phyloP scores from a whole-genome alignment of 2,113 vertebrate genomes.

The Haemorhous mexicanus region DNA sequence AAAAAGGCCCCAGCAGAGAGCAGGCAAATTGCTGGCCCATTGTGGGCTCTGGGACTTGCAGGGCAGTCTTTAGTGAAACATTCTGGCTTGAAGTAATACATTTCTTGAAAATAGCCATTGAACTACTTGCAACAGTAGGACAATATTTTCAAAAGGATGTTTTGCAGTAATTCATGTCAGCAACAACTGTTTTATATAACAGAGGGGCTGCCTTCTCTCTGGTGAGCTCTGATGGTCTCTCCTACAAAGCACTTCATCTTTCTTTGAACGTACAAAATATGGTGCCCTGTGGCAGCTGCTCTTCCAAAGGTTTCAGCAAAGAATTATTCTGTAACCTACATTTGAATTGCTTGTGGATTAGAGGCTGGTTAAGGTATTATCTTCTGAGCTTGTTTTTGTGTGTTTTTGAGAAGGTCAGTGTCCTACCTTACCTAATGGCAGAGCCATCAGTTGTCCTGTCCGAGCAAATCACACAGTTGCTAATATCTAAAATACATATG shows the following conservation, averaged over 20 bases:
- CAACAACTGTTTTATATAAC: not conserved
- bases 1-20: not conserved
- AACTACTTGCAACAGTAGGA: not conserved
- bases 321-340: not conserved
- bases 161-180: not conserved
- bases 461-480: not conserved
- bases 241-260: not conserved
- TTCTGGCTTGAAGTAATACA: not conserved
- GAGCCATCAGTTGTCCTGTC: not conserved
- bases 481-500: not conserved
- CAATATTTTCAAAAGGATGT: not conserved
- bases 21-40: not conserved
- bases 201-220: not conserved
- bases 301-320: not conserved
- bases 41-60: not conserved
- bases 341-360: not conserved
- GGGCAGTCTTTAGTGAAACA: not conserved
- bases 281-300: not conserved
- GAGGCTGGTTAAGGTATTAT: not conserved
- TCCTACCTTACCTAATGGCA: not conserved
- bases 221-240: not conserved
- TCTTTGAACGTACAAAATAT: not conserved
- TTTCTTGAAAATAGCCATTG: not conserved
- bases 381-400: not conserved
- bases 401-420: not conserved